phyloP scores from a whole-genome alignment of 2,888 invertebrate species.

The Peribatodes rhomboidaria region DNA sequence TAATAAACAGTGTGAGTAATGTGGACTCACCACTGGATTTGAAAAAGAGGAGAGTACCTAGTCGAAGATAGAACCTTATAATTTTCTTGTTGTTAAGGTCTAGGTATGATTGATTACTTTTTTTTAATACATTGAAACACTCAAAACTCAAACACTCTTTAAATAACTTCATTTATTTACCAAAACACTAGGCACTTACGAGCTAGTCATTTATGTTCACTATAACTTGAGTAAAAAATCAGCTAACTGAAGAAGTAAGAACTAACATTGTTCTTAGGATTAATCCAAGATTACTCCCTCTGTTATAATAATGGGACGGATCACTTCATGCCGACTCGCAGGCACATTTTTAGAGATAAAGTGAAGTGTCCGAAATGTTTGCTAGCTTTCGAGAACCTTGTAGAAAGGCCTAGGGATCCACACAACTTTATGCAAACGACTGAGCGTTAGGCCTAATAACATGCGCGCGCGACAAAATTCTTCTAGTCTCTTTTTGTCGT shows the following conservation, averaged over 20 bases:
- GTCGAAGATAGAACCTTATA: no score
- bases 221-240: conserved; percentile 2
- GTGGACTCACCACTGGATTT: no score
- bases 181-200: conserved; percentile 10
- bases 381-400: neutral
- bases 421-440: neutral
- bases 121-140: neutral
- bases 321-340: neutral
- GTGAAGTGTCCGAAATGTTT: neutral
- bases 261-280: no score
- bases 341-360: neutral
- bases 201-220: conserved; percentile 2
- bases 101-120: no score
- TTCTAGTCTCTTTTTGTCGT: no score
- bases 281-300: neutral
- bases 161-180: conserved; percentile 15
- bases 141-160: no score
- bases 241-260: neutral
- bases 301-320: neutral
- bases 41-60: no score
- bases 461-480: no score
- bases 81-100: no score
- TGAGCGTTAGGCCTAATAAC: no score
- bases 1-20: no score
- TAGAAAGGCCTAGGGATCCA: neutral